Percentiles rank a stretch among this genome's conserved stretches.
Conservation (phyloP, 2,113 vertebrate genomes). For the Paramisgurnus dabryanus region DNA sequence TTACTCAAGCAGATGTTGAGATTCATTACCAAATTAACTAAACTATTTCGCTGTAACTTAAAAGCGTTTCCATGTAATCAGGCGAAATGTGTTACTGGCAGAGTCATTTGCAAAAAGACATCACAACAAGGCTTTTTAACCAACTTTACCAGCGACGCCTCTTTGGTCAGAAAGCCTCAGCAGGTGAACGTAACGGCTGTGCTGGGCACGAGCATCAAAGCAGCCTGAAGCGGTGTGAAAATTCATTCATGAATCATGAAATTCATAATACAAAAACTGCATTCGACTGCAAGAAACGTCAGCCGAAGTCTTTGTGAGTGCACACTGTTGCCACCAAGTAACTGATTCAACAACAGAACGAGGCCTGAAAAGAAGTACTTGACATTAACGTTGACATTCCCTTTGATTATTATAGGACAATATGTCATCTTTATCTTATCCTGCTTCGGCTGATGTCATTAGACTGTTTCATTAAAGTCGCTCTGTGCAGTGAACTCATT, state of each 20-base stretch:
- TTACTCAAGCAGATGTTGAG: background rate
- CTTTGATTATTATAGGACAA: conserved; percentile 41
- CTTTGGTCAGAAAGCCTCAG: too few species aligned
- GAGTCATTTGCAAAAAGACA: too few species aligned
- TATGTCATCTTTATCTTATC: conserved; percentile 46
- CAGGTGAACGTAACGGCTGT: too few species aligned
- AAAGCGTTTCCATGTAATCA: background rate
- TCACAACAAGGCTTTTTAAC: too few species aligned
- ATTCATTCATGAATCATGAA: too few species aligned
- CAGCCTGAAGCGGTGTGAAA: too few species aligned
- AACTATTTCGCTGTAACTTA: background rate
- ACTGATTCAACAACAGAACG: conserved; percentile 22
- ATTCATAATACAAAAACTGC: background rate
- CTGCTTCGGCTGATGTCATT: conserved; percentile 39
- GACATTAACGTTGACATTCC: conserved; percentile 36
- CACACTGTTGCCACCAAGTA: background rate
- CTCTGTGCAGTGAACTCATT: conserved; percentile 44
- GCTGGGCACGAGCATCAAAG: too few species aligned
- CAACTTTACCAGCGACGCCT: too few species aligned
- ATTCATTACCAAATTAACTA: background rate
- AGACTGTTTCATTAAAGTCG: conserved; percentile 44
- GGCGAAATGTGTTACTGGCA: background rate
- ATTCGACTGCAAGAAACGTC: background rate
- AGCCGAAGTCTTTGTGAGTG: background rate
- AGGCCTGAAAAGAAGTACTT: conserved; percentile 4